phyloP scores from a whole-genome alignment of 2,797 vertebrate species.

The Periparus ater region DNA sequence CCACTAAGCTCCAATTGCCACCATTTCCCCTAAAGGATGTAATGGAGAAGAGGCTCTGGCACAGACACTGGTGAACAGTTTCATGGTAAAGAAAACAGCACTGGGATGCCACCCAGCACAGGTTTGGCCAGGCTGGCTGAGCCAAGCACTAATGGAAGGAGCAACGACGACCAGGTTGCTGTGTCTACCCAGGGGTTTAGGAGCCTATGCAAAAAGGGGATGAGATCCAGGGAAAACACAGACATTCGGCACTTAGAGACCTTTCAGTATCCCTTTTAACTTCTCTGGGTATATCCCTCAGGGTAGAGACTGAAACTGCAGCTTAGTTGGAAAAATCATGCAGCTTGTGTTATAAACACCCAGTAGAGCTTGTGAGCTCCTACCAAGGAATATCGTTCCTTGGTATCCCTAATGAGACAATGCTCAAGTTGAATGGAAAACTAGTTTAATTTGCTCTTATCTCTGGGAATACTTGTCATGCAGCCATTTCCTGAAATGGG shows the following conservation, averaged over 20 bases:
- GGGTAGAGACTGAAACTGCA: background rate
- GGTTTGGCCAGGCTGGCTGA: background rate
- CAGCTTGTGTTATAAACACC: background rate
- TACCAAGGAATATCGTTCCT: background rate
- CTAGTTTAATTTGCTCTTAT: background rate
- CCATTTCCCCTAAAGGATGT: background rate
- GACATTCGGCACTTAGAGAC: background rate
- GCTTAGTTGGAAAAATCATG: background rate
- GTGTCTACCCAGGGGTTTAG: fast-evolving
- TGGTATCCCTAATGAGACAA: background rate
- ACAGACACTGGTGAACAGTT: background rate
- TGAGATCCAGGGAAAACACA: background rate
- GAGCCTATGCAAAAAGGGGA: background rate
- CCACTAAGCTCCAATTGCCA: fast-evolving
- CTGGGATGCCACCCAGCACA: background rate
- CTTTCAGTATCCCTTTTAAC: background rate
- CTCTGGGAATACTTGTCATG: background rate
- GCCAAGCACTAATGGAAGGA: background rate
- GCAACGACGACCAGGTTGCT: background rate
- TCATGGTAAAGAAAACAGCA: background rate
- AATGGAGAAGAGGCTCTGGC: background rate
- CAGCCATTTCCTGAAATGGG: background rate
- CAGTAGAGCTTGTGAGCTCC: background rate
- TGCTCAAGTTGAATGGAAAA: background rate
- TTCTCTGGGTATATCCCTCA: background rate